Evolutionary conservation across 1,140 invertebrate genomes (phyloP), one percentile per base, ranked within the genome.

Genomic region (Parapsyche elsis): DNA sequence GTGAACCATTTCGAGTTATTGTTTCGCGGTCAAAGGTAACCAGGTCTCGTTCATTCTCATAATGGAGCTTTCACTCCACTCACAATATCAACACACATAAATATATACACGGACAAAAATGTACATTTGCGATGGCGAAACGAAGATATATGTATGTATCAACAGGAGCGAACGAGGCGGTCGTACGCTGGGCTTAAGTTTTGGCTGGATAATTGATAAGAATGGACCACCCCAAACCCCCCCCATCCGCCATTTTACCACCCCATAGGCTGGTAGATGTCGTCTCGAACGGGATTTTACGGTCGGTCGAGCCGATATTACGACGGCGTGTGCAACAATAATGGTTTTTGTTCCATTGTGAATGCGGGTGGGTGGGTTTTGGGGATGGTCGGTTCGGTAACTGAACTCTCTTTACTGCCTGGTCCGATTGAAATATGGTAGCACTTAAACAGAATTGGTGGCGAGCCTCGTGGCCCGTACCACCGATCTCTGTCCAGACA

Each of bases 361-460:
- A 64, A 16, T 14, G 59, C 70, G 53, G 49, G 30, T 19, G 24
- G 49, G 49, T 16, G 49, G 30, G 75, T 73, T 73, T 64, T 71
- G 76, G 49, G 16, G 49, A 12, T 53, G 10, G 49, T 12, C 49
- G 49, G 49, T 30, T 81, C 53, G 75, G 71, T 78, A 81, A 81
- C 70, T 70, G 45, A 75, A 57, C 71, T 79, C 49, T 77, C 76
- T 75, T 78, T 79, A 78, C 73, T 81, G 77, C 76, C 61, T 14
- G n/a, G 21, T 64, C 26, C 64, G 80, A 81, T 70, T 81, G 80
- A 81, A 79, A 81, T 79, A 81, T 79, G 76, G 71, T 45, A 64
- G 64, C 71, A 79, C 80, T 81, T 81, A 76, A 81, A 53, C 30
- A 64, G 57, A 79, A 81, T 81, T 76, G 76, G 80, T 81, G 57